phyloP scores from a whole-genome alignment of 2,888 invertebrate genomes.

The Laspeyria flexula region DNA sequence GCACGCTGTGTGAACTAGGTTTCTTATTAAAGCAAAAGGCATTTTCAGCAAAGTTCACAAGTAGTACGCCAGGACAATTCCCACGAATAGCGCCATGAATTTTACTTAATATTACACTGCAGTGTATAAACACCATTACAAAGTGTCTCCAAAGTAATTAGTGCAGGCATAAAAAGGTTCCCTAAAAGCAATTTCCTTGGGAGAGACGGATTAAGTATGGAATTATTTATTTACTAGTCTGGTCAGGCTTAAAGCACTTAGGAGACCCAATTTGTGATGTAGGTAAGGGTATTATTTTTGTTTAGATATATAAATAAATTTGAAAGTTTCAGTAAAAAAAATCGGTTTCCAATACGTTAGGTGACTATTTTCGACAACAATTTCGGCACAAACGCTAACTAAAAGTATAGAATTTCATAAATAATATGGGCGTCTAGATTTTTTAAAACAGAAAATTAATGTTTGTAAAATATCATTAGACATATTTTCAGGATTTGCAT shows the following conservation, averaged over 20 bases:
- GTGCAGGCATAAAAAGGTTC: conserved; percentile 38
- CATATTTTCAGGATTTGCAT: no score
- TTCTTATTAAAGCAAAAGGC: background rate
- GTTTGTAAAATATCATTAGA: no score
- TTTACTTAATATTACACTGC: conserved; percentile 2
- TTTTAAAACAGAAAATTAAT: no score
- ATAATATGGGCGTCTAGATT: no score
- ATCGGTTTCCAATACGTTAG: no score
- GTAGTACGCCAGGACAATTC: background rate
- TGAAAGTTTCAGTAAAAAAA: no score
- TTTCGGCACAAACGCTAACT: no score
- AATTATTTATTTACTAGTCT: conserved; percentile 45
- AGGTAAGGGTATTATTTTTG: conserved; percentile 5
- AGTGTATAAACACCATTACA: conserved; percentile 9
- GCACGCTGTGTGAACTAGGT: no score
- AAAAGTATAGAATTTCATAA: no score
- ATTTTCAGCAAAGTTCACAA: background rate
- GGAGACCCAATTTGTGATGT: conserved; percentile 30
- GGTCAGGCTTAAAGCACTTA: conserved; percentile 37
- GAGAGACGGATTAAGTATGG: conserved; percentile 39
- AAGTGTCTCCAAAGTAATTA: conserved; percentile 39
- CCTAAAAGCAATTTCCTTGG: conserved; percentile 39
- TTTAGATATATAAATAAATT: background rate
- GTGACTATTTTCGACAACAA: no score
- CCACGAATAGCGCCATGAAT: background rate